Percentiles rank a stretch among this genome's conserved stretches.
Conservation (phyloP, 2,888 invertebrate genomes). For the Alcis repandata region DNA sequence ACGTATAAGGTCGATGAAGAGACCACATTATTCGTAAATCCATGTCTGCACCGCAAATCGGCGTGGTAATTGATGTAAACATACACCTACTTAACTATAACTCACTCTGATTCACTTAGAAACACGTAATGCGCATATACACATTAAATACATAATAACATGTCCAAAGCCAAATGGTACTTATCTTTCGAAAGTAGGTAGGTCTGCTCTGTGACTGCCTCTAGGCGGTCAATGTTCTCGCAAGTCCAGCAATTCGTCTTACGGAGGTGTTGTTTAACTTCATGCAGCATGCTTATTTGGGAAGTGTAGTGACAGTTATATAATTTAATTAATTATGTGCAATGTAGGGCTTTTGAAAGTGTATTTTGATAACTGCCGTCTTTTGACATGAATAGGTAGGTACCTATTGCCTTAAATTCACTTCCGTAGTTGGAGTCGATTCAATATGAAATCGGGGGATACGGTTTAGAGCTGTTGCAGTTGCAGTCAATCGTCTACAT, state of each 20-base stretch:
- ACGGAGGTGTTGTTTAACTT: background rate
- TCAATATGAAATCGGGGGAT: too few relatives aligned
- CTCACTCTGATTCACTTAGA: background rate
- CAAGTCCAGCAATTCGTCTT: slow-evolving; percentile 11
- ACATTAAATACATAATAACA: background rate
- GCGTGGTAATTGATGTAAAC: background rate
- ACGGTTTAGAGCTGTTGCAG: too few relatives aligned
- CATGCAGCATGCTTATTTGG: background rate
- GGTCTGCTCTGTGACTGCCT: slow-evolving; percentile 4
- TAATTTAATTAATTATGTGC: slow-evolving; percentile 2
- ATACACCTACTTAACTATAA: background rate
- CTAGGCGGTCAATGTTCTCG: slow-evolving; percentile 16
- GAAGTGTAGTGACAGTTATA: slow-evolving; percentile 11
- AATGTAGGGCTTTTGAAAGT: slow-evolving; percentile 5
- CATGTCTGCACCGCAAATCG: background rate
- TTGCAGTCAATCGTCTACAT: too few relatives aligned
- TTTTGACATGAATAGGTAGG: too few relatives aligned
- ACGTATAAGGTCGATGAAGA: too few relatives aligned
- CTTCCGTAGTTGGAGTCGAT: too few relatives aligned
- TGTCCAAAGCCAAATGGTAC: slow-evolving; percentile 3
- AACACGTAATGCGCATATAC: slow-evolving; percentile 10
- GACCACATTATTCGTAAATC: background rate
- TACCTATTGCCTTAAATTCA: too few relatives aligned
- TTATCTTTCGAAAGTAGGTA: slow-evolving; percentile 7
- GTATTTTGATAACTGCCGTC: background rate